phyloP scores from a whole-genome alignment of 2,113 vertebrate genomes.

The Notothenia rossii region DNA sequence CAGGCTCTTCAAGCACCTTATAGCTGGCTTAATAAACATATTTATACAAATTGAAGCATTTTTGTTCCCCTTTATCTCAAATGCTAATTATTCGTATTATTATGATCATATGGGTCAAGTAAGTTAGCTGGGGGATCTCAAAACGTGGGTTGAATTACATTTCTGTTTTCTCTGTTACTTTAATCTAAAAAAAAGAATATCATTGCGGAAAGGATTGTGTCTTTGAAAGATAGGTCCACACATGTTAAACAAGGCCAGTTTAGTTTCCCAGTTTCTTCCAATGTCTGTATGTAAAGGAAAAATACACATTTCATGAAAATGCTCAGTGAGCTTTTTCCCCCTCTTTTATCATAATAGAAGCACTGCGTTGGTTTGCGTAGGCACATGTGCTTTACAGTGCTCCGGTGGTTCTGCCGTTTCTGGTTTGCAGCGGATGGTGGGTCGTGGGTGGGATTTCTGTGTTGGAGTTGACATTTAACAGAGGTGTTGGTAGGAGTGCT shows the following conservation, averaged over 20 bases:
- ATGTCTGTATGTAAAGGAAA: not conserved
- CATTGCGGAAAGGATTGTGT: not conserved
- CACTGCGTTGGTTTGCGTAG: constrained; percentile 16
- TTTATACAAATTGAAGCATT: no score
- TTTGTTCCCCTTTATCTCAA: no score
- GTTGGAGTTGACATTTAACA: constrained; percentile 22
- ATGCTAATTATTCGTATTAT: no score
- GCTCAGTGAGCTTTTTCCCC: not conserved
- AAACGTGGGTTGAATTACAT: no score
- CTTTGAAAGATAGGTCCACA: not conserved
- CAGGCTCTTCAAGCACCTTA: no score
- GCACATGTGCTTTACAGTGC: constrained; percentile 6
- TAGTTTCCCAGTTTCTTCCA: not conserved
- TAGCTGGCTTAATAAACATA: no score
- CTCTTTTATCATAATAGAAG: not conserved
- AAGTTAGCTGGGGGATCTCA: no score
- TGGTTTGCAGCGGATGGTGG: not conserved
- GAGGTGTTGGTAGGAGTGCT: not conserved
- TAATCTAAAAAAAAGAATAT: constrained; percentile 2
- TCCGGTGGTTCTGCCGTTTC: not conserved
- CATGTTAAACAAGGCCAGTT: not conserved
- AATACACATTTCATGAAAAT: not conserved
- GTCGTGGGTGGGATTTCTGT: constrained; percentile 25
- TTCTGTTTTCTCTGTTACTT: not conserved
- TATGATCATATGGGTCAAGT: no score